Base-by-base conservation (phyloP, 2,888 invertebrate genomes). In the Camponotus fellah region DNA sequence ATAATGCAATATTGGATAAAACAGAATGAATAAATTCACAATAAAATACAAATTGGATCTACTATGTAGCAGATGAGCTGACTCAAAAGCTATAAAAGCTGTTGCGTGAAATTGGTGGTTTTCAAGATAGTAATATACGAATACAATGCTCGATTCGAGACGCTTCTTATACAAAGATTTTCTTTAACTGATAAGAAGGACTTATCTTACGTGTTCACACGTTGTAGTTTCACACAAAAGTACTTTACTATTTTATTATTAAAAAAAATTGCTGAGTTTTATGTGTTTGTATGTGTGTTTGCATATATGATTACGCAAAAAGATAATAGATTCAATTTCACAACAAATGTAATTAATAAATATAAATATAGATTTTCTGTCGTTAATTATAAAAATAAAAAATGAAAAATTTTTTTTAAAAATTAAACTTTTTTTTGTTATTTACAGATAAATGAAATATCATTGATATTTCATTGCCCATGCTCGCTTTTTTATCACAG, bases 121-220 rank as follows among this genome's bases (percentile, higher is more conserved):
- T 84, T 76, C 46, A 60, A 49, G 34, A n/a, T 40, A 53, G 17
- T 14, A 26, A n/a, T 83, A 82, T 71, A 74, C 56, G 60, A 84
- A 10, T n/a, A n/a, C 34, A 76, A 74, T 74, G 17, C 80, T 89
- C 40, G 79, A 84, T 58, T 84, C 58, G 58, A 89, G 83, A 79
- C 82, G 32, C 46, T 43, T 87, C 68, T 74, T 46, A 32, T 56
- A 21, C 32, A 58, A 6, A 75, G 69, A 53, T 56, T 82, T 46
- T 71, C 68, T 79, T 56, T 62, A 72, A 53, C 53, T 53, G 66
- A 79, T 71, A 40, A 62, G 26, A 26, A 37, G 9, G 79, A 79
- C 49, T 82, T 83, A 14, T 71, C 34, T 34, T 5, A 4, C 4
- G 12, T 58, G 10, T 58, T 58, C n/a, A n/a, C n/a, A n/a, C n/a